phyloP scores from a whole-genome alignment of 2,113 vertebrate species.

The Chauna torquata region DNA sequence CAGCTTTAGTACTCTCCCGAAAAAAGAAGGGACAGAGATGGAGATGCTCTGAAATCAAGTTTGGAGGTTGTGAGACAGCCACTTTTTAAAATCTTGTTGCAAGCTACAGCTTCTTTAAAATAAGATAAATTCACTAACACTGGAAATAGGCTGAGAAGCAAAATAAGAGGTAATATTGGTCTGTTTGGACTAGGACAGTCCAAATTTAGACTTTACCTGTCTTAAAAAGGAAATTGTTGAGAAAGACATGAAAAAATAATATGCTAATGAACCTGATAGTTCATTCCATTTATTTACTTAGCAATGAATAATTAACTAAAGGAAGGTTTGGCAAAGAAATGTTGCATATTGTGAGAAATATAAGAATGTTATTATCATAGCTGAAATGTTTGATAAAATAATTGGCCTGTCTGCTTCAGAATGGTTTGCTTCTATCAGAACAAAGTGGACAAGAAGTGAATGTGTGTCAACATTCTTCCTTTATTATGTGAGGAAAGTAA shows the following conservation, averaged over 20 bases:
- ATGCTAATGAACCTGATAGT: neutral
- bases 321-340: neutral
- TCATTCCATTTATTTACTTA: neutral
- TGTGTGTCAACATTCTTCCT: neutral
- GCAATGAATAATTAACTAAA: neutral
- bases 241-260: neutral
- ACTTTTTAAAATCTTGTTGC: neutral
- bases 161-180: neutral
- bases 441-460: neutral
- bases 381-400: neutral
- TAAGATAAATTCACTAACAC: neutral
- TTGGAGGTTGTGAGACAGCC: rapidly evolving
- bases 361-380: neutral
- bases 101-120: neutral
- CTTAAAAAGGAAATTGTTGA: neutral
- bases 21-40: neutral
- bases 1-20: neutral
- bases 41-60: neutral
- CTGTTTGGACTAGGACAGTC: neutral
- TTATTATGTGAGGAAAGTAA: neutral
- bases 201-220: neutral
- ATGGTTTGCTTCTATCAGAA: neutral
- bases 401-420: neutral
- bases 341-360: neutral
- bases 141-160: neutral